phyloP scores from a whole-genome alignment of 2,888 invertebrate genomes.

The Erebia aethiops region DNA sequence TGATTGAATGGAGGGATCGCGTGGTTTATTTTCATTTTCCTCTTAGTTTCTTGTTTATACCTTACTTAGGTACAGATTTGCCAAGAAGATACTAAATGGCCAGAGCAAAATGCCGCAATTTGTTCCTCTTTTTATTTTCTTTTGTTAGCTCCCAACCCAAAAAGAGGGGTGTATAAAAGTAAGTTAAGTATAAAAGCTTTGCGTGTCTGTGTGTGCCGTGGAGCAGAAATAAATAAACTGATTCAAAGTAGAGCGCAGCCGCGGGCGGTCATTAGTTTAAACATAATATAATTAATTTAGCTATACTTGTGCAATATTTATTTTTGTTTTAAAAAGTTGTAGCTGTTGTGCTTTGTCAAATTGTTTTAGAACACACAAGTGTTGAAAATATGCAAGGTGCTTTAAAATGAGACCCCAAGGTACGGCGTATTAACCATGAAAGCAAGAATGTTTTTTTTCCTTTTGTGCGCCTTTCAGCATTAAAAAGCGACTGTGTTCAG shows the following conservation, averaged over 20 bases:
- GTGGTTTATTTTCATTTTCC: slow-evolving; percentile 16
- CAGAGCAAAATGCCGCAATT: background rate
- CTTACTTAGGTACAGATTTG: background rate
- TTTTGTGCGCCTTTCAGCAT: slow-evolving; percentile 19
- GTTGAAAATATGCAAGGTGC: slow-evolving; percentile 2
- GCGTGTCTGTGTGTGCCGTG: no score
- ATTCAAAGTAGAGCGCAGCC: no score
- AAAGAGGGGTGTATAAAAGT: no score
- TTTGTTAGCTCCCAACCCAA: background rate
- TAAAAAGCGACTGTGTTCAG: slow-evolving; percentile 19
- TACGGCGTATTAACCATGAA: slow-evolving; percentile 8
- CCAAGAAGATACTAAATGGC: background rate
- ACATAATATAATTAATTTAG: no score
- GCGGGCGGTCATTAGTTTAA: no score
- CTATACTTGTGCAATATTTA: no score
- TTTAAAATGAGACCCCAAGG: background rate
- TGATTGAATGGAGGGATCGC: slow-evolving; percentile 17
- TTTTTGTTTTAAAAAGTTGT: no score
- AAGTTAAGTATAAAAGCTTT: no score
- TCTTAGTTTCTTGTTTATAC: slow-evolving; percentile 13
- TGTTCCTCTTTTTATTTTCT: background rate
- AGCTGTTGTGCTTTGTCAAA: background rate
- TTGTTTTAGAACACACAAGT: background rate
- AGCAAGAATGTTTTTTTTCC: slow-evolving; percentile 23
- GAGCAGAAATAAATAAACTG: no score